Base-by-base conservation (phyloP, 2,113 vertebrate species). In the Nicator chloris region DNA sequence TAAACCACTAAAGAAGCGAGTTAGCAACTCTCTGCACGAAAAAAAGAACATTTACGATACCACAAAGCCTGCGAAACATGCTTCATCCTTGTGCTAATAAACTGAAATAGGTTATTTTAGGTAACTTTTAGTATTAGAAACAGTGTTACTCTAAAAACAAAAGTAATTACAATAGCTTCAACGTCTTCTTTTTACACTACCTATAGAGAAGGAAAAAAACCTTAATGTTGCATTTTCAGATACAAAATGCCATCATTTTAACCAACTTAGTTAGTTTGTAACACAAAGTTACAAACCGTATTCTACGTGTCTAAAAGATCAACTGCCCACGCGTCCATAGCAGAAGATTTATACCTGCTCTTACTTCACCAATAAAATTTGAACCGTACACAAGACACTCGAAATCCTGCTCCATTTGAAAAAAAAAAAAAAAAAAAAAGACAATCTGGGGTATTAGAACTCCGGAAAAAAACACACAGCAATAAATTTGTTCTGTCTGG, bases 371-470 rank as follows among this genome's bases (percentile, higher is more conserved):
- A 69, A 59, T 66, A 88, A 88, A 91, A 56, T 37, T 30, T 59
- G 51, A 92, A 72, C 64, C 37, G 19, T 86, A 66, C 68, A 88
- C 68, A 17, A 53, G 27, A 92, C 78, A 76, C 54, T 60, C 40
- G 53, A 66, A 87, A 91, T 86, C n/a, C 54, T 27, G 24, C 72
- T 93, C 68, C 82, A 63, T 39, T 81, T 50, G 44, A 92, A 76
- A n/a, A n/a, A n/a, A n/a, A n/a, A n/a, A n/a, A n/a, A n/a, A n/a
- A n/a, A n/a, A n/a, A n/a, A n/a, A n/a, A 76, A 26, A 57, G 53
- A 57, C 80, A 75, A 80, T 80, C 86, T 72, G 75, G 90, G 30
- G 53, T 66, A 92, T 91, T 60, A 86, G 33, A 59, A n/a, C 37
- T 39, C 39, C n/a, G 3, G 26, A 13, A 49, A 40, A 57, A 86